Percentiles rank a stretch among this genome's conserved stretches.
Evolutionary conservation across 2,113 vertebrate species (phyloP).

Genomic region (Pan troglodytes): NHGRI_mPanTro3-v2.1_pri NC_072407.2:33645001-33645500

Average conservation of each 20-base stretch:
- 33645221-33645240: background rate
- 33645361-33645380: background rate
- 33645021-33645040: background rate
- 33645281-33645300: background rate
- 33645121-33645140: background rate
- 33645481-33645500: background rate
- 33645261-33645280: background rate
- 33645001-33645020: background rate
- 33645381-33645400: background rate
- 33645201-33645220: fast-evolving
- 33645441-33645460: background rate
- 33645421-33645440: background rate
- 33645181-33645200: background rate
- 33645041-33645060: background rate
- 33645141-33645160: background rate
- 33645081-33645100: background rate
- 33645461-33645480: background rate
- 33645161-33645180: background rate
- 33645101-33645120: background rate
- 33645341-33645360: background rate
- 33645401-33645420: no score
- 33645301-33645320: background rate
- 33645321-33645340: fast-evolving
- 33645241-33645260: background rate
- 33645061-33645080: background rate